Evolutionary conservation across 2,888 invertebrate species (phyloP).

Genomic region (Deroplatys truncata): DNA sequence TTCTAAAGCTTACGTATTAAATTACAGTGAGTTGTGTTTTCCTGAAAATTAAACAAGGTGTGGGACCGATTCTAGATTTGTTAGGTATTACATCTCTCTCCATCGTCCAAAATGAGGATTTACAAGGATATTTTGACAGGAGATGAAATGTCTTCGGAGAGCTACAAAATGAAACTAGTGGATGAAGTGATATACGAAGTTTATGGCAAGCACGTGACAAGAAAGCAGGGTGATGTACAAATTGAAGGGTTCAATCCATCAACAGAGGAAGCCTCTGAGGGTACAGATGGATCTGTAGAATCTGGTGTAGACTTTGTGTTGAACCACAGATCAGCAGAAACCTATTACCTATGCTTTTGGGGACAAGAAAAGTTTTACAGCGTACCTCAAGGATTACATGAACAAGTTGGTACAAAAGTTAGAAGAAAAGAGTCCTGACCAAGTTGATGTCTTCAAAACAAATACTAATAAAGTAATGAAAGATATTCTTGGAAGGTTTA

Average conservation of each 20-base stretch:
- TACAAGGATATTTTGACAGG: too few relatives aligned
- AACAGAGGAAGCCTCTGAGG: too few relatives aligned
- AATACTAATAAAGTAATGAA: too few relatives aligned
- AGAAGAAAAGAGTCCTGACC: constrained; percentile 74
- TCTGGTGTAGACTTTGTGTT: constrained; percentile 90
- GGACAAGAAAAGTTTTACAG: constrained; percentile 88
- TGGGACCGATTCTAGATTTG: too few relatives aligned
- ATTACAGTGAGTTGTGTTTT: too few relatives aligned
- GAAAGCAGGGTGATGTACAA: too few relatives aligned
- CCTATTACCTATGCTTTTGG: constrained; percentile 78
- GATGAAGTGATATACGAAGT: constrained; percentile 95
- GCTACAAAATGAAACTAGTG: constrained; percentile 86
- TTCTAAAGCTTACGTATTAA: too few relatives aligned
- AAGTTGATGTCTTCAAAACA: constrained; percentile 83
- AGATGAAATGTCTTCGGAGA: constrained; percentile 98
- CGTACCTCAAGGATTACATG: constrained; percentile 94
- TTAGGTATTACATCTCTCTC: too few relatives aligned
- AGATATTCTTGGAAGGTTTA: too few relatives aligned
- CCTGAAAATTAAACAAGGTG: too few relatives aligned
- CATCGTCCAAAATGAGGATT: too few relatives aligned
- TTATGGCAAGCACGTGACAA: constrained; percentile 75
- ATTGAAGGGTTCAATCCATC: too few relatives aligned
- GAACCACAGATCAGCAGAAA: constrained; percentile 85
- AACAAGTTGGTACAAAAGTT: constrained; percentile 87
- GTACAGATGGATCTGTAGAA: constrained; percentile 67